phyloP scores from a whole-genome alignment of 2,797 vertebrate genomes.

The Sebastiscus albofasciatus region DNA sequence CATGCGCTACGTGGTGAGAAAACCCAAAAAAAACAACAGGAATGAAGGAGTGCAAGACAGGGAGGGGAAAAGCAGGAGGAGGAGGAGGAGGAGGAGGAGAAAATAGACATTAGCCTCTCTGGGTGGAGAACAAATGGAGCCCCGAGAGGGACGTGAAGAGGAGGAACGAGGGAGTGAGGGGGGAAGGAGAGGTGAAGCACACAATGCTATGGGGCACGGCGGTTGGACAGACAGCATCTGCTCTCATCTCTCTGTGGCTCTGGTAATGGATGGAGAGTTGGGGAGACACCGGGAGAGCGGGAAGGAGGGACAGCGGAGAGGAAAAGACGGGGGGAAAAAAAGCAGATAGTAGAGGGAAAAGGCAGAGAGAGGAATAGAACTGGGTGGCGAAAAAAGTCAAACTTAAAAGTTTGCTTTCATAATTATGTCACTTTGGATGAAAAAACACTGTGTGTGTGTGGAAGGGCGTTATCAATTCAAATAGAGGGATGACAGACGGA shows the following conservation, averaged over 20 bases:
- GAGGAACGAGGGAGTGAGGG: slow-evolving; percentile 76
- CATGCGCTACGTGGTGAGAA: slow-evolving; percentile 16
- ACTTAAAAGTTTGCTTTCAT: slow-evolving; percentile 48
- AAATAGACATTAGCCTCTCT: slow-evolving; percentile 76
- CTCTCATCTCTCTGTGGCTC: slow-evolving; percentile 75
- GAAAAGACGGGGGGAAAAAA: slow-evolving; percentile 18
- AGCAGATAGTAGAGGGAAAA: neutral
- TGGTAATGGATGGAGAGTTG: slow-evolving; percentile 73
- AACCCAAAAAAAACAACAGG: slow-evolving; percentile 16
- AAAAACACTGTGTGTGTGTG: neutral
- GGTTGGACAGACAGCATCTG: slow-evolving; percentile 82
- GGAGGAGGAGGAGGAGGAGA: slow-evolving; percentile 55
- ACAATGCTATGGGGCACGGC: slow-evolving; percentile 81
- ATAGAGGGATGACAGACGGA: slow-evolving; percentile 89
- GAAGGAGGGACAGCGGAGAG: slow-evolving; percentile 18
- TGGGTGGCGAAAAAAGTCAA: slow-evolving; percentile 43
- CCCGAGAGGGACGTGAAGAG: slow-evolving; percentile 86
- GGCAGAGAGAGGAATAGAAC: neutral
- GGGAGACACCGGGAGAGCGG: slow-evolving; percentile 41
- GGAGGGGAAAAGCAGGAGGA: slow-evolving; percentile 43
- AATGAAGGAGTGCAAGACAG: slow-evolving; percentile 58
- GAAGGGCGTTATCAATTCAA: slow-evolving; percentile 86
- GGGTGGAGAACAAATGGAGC: slow-evolving; percentile 79
- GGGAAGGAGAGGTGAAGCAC: slow-evolving; percentile 84
- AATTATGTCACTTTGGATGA: slow-evolving; percentile 15